Base-by-base conservation (phyloP, 2,888 invertebrate genomes). In the Volucella inflata region DNA sequence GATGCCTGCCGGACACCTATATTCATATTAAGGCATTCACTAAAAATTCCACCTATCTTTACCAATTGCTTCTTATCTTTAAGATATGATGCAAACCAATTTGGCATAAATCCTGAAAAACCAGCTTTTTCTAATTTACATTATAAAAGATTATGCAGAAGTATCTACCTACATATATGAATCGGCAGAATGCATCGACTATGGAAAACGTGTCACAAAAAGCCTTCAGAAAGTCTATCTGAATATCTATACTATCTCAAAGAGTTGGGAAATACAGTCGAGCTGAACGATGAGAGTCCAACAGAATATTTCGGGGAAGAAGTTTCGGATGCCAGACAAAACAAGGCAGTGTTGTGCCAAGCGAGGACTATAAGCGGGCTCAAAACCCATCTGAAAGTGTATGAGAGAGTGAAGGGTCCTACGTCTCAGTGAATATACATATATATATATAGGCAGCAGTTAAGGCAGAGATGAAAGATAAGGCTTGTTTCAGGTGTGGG, bases 271-370 rank as follows among this genome's bases (percentile, higher is more conserved):
- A n/a, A n/a, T n/a, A n/a, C n/a, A n/a, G n/a, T 87, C n/a, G 46
- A 65, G 0, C 38, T 74, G 42, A 81, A 77, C 14, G 62, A 77
- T 4, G 53, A 48, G 9, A 81, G 87, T 36, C 30, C 70, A 1
- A 74, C 81, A 8, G 46, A 70, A 17, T 84, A 84, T 53, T 75
- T 67, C 48, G 48, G 71, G 0, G 75, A 79, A 14, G 79, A 76
- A 1, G 67, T 76, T 10, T 72, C 70, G 0, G 77, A 80, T 17
- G 17, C 64, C 2, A 64, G 42, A 10, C 3, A 10, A 1, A 74
- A 79, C 14, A 75, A 84, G 36, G 11, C 21, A 0, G 46, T 57
- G 16, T 36, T 85, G 36, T 76, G 67, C 14, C 80, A 80, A 60
- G 67, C 71, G 3, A 53, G 44, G 4, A 65, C 16, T 0, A 11